Evolutionary conservation across 2,113 vertebrate species (phyloP), one percentile per base, ranked within the genome.

Genomic region (Tetrax tetrax): DNA sequence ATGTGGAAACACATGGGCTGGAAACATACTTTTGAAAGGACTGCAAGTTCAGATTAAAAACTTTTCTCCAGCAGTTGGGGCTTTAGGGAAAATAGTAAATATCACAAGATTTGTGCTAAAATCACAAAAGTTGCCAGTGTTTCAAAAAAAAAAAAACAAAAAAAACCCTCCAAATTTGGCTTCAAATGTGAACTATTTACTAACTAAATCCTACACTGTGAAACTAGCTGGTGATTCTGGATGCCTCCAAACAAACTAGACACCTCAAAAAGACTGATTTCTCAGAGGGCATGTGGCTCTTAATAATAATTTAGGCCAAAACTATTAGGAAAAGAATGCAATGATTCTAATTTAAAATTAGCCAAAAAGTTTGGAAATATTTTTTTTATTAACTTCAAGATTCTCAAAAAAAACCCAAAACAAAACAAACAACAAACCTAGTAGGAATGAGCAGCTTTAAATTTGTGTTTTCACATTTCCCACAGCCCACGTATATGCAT

Each of bases 221-320:
- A 83, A 66, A 41, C 20, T 66, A 74, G 51, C 12, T 82, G 45
- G 22, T 92, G 77, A 89, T 61, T 66, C 78, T 83, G 54, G 59
- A 66, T 2, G 6, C 41, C 66, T 69, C 61, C 57, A 70, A 84
- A 71, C 31, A 68, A 91, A 60, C 60, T 60, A 90, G 31, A 35
- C 87, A 94, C 76, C 95, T 93, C 70, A 38, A 41, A 77, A 93
- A 74, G 38, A 68, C 57, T 84, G 61, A 60, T 88, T 93, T 93
- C 60, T 57, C 93, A 76, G 57, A 82, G 77, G 90, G 50, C 0
- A 2, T 80, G 65, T 82, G 37, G 56, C 81, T 27, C 48, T 22
- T 61, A 76, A 8, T 2, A 66, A 18, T 38, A 82, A 70, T 45
- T 91, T 66, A 48, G 27, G 41, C 83, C 70, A 92, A 91, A 96